Evolutionary conservation across 2,888 invertebrate species (phyloP).

Genomic region (Malacosoma neustria): DNA sequence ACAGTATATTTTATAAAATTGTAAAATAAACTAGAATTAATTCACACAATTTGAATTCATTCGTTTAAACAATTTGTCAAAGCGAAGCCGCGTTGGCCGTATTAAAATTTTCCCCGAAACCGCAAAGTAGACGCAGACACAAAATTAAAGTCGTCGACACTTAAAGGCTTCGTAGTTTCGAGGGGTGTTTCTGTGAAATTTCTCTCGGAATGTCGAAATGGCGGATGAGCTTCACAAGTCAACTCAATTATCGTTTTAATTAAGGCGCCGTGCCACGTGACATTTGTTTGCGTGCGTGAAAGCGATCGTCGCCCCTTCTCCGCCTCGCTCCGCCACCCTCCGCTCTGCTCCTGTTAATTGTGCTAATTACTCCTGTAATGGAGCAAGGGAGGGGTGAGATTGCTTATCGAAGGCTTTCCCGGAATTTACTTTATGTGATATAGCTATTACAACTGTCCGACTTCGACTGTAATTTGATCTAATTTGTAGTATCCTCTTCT

Average conservation of each 20-base stretch:
- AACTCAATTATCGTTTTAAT: conserved; percentile 76
- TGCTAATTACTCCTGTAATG: conserved; percentile 75
- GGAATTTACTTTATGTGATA: conserved; percentile 55
- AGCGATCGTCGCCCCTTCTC: conserved; percentile 48
- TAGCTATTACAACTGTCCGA: conserved; percentile 29
- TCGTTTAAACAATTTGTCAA: conserved; percentile 64
- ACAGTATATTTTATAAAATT: too few relatives aligned
- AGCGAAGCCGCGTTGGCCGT: conserved; percentile 54
- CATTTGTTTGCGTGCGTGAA: conserved; percentile 74
- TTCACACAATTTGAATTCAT: conserved; percentile 57
- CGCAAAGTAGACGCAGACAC: conserved; percentile 72
- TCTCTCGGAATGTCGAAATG: conserved; percentile 70
- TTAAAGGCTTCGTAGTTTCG: conserved; percentile 68
- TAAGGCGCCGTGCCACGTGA: conserved; percentile 72
- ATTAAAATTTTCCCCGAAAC: conserved; percentile 67
- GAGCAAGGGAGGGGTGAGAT: conserved; percentile 66
- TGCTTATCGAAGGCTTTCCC: conserved; percentile 67
- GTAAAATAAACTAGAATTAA: too few relatives aligned
- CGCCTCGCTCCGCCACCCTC: conserved; percentile 17
- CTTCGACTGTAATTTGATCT: conserved; percentile 35
- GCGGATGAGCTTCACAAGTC: conserved; percentile 73
- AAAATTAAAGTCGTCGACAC: conserved; percentile 73
- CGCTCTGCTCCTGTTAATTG: conserved; percentile 66
- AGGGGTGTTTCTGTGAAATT: conserved; percentile 66
- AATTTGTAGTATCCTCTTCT: conserved; percentile 27